These are phyloP conservation scores for Euphonia xanthogaster DNA, from an alignment of 2,797 vertebrate genomes.

Conservation along the genomic window DNA sequence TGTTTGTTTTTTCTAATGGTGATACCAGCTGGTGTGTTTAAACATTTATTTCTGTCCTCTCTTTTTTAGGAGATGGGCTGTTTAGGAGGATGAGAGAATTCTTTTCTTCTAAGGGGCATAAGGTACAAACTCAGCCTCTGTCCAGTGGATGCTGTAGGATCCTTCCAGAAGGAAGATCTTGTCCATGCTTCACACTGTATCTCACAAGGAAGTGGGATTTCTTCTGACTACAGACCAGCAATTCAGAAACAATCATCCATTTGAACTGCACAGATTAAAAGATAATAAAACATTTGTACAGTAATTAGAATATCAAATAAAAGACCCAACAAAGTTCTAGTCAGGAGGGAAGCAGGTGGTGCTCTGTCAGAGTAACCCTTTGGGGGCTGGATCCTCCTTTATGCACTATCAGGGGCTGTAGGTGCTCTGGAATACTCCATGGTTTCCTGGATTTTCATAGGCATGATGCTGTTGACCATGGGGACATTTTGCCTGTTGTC, in stretches of 20 bases:
- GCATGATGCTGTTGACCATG: background rate
- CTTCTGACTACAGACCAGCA: background rate
- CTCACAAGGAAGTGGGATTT: background rate
- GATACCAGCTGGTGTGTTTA: background rate
- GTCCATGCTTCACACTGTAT: background rate
- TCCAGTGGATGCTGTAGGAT: background rate
- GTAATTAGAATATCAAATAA: background rate
- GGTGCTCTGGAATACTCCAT: background rate
- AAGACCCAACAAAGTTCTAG: background rate
- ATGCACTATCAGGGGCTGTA: background rate
- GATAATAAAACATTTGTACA: background rate
- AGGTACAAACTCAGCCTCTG: background rate
- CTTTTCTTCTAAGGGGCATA: background rate
- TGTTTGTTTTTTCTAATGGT: background rate
- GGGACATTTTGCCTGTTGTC: background rate
- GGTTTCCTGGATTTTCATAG: background rate
- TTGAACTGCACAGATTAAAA: background rate
- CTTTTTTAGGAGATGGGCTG: background rate
- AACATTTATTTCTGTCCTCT: background rate
- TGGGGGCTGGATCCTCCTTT: background rate
- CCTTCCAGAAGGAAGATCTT: background rate
- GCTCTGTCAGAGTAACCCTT: background rate
- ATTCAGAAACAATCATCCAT: background rate
- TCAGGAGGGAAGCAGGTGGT: background rate
- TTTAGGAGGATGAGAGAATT: background rate